A percentile compares a stretch with the other conserved stretches of the same genome.
Conservation (phyloP, 2,888 invertebrate species). For the Orthonevra nobilis region DNA sequence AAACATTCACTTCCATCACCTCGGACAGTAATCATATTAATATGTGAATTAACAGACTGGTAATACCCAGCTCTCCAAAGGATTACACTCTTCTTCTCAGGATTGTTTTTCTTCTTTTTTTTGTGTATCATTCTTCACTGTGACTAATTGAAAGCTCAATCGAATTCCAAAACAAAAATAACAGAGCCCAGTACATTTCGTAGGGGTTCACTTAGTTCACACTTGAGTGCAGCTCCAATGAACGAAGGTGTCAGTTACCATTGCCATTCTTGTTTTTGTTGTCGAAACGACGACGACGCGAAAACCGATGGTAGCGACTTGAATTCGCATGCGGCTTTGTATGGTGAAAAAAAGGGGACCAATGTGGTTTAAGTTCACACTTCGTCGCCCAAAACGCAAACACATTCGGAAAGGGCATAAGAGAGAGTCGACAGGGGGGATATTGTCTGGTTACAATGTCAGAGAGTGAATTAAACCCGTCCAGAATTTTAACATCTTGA, state of each 20-base stretch:
- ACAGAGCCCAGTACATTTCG: conserved; percentile 40
- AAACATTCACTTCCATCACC: conserved; percentile 6
- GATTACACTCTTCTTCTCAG: no score
- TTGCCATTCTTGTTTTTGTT: conserved; percentile 35
- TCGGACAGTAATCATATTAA: conserved; percentile 8
- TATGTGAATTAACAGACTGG: conserved; percentile 13
- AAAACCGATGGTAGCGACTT: no score
- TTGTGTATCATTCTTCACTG: conserved; percentile 11
- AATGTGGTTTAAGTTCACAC: conserved; percentile 53
- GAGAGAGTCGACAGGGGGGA: conserved; percentile 32
- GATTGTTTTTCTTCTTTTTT: no score
- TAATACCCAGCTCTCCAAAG: no score
- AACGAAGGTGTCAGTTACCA: conserved; percentile 62
- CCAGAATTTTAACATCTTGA: conserved; percentile 36
- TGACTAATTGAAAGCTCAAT: conserved; percentile 66
- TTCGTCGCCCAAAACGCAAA: conserved; percentile 60
- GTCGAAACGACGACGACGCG: neutral
- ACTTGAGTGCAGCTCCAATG: conserved; percentile 40
- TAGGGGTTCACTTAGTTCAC: conserved; percentile 28
- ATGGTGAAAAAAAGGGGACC: neutral
- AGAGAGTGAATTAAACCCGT: conserved; percentile 46
- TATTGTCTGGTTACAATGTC: conserved; percentile 27
- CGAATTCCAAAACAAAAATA: conserved; percentile 11
- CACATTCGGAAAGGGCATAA: no score
- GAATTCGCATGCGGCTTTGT: conserved; percentile 41